Percentiles rank a stretch among this genome's conserved stretches.
Evolutionary conservation across 2,113 vertebrate genomes (phyloP).

Genomic region (Gymnorhina tibicen): DNA sequence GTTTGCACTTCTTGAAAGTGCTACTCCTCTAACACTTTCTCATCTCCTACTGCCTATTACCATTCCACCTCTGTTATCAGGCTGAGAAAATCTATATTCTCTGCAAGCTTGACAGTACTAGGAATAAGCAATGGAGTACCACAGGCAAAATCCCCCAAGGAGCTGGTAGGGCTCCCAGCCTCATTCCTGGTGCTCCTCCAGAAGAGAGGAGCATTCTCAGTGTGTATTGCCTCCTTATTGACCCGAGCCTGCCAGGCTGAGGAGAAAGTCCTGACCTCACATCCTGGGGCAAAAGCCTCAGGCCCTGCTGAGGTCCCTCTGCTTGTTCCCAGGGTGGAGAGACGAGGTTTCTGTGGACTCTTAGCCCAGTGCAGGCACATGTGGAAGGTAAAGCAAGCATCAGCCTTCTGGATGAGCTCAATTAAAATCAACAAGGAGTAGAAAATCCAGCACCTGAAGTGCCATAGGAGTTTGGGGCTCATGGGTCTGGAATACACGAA

Average conservation of each 20-base stretch:
- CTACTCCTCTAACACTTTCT: not conserved
- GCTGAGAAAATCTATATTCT: not conserved
- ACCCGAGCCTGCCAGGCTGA: not conserved
- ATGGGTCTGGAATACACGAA: not conserved
- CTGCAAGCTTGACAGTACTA: not conserved
- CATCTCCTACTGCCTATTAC: not conserved
- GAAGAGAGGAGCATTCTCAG: not conserved
- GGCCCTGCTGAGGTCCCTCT: not conserved
- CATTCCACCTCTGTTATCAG: not conserved
- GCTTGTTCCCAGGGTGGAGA: not conserved
- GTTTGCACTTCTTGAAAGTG: not conserved
- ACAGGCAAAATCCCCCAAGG: not conserved
- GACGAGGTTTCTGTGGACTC: not conserved
- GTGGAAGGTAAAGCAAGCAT: not conserved
- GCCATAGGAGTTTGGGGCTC: not conserved
- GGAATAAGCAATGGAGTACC: not conserved
- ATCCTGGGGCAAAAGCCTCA: not conserved
- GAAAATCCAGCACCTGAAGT: not conserved
- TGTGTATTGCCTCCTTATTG: accelerated
- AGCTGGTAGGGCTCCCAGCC: not conserved
- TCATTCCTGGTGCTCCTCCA: not conserved
- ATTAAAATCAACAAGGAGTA: not conserved
- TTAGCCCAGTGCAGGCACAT: not conserved
- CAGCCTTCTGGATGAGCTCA: not conserved
- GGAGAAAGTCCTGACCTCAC: not conserved